Conservation (phyloP, 2,113 vertebrate species). For the Vireo altiloquus region DNA sequence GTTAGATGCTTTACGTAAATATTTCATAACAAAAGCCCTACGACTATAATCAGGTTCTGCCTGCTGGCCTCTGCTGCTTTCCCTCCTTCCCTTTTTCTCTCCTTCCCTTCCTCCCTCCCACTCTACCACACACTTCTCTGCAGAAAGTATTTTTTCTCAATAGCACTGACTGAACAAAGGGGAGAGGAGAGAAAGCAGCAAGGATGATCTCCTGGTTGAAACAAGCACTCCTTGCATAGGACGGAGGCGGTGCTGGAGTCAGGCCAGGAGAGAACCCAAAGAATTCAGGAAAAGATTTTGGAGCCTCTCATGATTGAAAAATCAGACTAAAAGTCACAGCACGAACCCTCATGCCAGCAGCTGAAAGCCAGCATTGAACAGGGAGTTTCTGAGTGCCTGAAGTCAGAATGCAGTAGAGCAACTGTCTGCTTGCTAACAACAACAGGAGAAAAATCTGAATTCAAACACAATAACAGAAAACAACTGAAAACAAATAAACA, state of each 20-base stretch:
- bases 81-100: background rate
- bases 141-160: background rate
- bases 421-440: background rate
- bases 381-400: background rate
- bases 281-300: constrained; percentile 36
- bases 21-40: constrained; percentile 23
- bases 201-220: background rate
- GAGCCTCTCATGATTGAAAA: constrained; percentile 25
- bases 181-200: background rate
- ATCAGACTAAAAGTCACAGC: constrained; percentile 32
- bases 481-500: background rate
- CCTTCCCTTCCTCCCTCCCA: background rate
- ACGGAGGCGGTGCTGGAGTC: background rate
- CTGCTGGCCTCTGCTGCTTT: background rate
- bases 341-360: background rate
- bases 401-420: background rate
- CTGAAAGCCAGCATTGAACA: background rate
- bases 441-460: background rate
- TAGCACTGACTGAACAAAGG: background rate
- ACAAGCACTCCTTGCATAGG: background rate
- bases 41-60: background rate
- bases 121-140: background rate
- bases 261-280: constrained; percentile 12
- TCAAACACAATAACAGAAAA: background rate
- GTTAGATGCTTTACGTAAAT: background rate